These are phyloP conservation scores for Podarcis siculus DNA, from an alignment of 2,797 vertebrate species.

Conservation along the genomic window DNA sequence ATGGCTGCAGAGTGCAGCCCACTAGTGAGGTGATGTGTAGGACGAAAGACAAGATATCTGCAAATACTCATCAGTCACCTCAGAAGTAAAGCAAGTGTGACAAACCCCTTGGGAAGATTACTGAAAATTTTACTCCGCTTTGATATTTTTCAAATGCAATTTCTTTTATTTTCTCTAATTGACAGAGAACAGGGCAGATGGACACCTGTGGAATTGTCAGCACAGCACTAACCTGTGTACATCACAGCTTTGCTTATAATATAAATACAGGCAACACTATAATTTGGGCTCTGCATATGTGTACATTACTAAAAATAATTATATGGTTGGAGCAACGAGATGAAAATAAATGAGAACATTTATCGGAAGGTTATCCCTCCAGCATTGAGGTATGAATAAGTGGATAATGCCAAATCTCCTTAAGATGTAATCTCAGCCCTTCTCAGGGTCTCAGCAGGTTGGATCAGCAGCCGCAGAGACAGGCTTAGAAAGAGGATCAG, in stretches of 20 bases:
- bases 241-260: constrained; percentile 57
- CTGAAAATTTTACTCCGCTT: no score
- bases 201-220: no score
- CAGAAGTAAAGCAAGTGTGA: no score
- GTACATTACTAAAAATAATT: constrained; percentile 39
- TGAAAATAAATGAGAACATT: constrained; percentile 57
- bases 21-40: no score
- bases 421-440: background rate
- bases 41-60: no score
- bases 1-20: no score
- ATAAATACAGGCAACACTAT: constrained; percentile 54
- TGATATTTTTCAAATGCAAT: no score
- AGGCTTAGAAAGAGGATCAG: background rate
- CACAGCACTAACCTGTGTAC: background rate
- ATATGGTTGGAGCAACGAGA: constrained; percentile 44
- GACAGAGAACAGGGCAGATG: no score
- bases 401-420: constrained; percentile 25
- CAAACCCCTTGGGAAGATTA: no score
- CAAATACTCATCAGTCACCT: no score
- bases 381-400: constrained; percentile 14
- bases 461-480: background rate
- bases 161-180: no score
- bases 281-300: constrained; percentile 48
- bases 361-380: constrained; percentile 40
- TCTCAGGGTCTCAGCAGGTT: background rate